phyloP scores from a whole-genome alignment of 1,140 invertebrate species.

The Pissodes strobi region DNA sequence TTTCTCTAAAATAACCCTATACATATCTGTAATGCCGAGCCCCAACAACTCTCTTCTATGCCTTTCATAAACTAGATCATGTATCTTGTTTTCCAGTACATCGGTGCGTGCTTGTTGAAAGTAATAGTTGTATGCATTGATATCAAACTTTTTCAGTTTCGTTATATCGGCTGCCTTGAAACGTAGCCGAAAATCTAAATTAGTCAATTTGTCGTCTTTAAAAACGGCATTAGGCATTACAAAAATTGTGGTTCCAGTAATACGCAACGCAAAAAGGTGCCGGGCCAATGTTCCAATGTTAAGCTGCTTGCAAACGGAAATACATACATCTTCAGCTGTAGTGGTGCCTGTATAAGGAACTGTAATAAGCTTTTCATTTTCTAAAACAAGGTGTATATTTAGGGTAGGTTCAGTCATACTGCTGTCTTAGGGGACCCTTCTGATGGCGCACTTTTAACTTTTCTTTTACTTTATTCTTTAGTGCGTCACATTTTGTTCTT shows the following conservation, averaged over 20 bases:
- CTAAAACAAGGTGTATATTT: slow-evolving; percentile 48
- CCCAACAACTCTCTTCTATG: slow-evolving; percentile 77
- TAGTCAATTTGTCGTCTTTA: slow-evolving; percentile 56
- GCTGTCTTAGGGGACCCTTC: too few relatives aligned
- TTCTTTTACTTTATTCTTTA: too few relatives aligned
- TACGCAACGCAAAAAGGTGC: slow-evolving; percentile 74
- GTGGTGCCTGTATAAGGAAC: slow-evolving; percentile 50
- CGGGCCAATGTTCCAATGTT: slow-evolving; percentile 75
- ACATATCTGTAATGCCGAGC: slow-evolving; percentile 84
- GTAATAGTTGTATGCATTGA: slow-evolving; percentile 79
- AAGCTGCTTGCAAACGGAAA: slow-evolving; percentile 68
- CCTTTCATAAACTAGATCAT: slow-evolving; percentile 75
- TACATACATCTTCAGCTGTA: slow-evolving; percentile 72
- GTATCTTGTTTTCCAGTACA: slow-evolving; percentile 76
- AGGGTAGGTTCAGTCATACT: slow-evolving; percentile 42
- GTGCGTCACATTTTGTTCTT: too few relatives aligned
- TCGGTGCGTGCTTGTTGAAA: slow-evolving; percentile 83
- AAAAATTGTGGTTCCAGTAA: slow-evolving; percentile 66
- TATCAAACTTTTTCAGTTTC: slow-evolving; percentile 69
- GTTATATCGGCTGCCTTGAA: slow-evolving; percentile 72
- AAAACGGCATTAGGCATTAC: slow-evolving; percentile 64
- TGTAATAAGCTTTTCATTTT: slow-evolving; percentile 53
- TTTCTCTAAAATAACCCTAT: slow-evolving; percentile 75
- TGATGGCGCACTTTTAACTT: too few relatives aligned
- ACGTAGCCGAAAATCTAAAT: slow-evolving; percentile 75